Percentiles rank a stretch among this genome's conserved stretches.
Conservation (phyloP, 2,113 vertebrate genomes). For the Equus quagga region DNA sequence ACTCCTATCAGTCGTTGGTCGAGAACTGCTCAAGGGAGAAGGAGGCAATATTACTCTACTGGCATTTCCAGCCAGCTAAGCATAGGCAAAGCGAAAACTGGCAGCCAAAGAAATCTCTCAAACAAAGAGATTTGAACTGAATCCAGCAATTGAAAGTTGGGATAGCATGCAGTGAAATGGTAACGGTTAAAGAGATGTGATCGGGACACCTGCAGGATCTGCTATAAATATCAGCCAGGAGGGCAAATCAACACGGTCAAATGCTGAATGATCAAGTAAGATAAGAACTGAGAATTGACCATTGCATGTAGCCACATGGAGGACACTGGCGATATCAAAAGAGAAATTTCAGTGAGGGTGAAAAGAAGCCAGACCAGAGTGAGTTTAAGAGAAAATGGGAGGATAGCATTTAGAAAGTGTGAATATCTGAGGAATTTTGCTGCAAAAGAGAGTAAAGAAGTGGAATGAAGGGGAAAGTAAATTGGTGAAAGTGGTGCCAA, state of each 20-base stretch:
- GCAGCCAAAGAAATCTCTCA: not conserved
- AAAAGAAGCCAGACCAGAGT: not conserved
- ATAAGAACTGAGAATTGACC: not conserved
- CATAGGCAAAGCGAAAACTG: not conserved
- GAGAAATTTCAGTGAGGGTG: not conserved
- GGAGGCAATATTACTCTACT: not conserved
- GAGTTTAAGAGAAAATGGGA: not conserved
- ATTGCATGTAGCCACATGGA: not conserved
- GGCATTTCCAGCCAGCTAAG: not conserved
- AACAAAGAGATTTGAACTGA: not conserved
- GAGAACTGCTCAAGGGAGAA: not conserved
- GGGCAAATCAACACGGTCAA: not conserved
- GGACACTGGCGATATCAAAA: not conserved
- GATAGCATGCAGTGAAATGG: not conserved
- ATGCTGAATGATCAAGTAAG: not conserved
- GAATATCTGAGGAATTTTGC: not conserved
- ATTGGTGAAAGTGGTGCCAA: not conserved
- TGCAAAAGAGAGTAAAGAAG: not conserved
- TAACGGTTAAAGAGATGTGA: not conserved
- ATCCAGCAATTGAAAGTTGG: not conserved
- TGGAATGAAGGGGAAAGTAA: not conserved
- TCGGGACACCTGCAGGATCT: not conserved
- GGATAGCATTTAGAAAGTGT: not conserved
- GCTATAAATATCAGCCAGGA: not conserved
- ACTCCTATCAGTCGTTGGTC: not conserved